These are phyloP conservation scores for Spinus olivaceus DNA, from an alignment of 2,797 vertebrate genomes.

Conservation along the genomic window DNA sequence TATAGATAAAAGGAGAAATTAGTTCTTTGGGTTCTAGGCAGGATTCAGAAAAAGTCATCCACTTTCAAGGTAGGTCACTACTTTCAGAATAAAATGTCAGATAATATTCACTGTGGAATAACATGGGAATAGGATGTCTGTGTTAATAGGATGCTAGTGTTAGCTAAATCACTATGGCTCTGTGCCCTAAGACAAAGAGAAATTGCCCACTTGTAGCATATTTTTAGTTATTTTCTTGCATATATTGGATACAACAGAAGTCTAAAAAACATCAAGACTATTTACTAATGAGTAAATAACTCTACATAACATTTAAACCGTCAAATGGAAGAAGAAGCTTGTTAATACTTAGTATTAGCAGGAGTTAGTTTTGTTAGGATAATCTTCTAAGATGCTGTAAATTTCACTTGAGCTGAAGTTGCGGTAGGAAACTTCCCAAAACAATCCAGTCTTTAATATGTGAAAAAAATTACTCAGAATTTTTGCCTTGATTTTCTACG, in stretches of 20 bases:
- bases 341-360: constrained; percentile 3
- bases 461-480: background rate
- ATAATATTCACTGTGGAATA: background rate
- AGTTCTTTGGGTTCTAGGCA: background rate
- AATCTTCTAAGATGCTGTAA: background rate
- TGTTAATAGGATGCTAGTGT: background rate
- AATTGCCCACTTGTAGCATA: background rate
- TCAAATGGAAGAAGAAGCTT: background rate
- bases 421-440: background rate
- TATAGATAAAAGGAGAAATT: background rate
- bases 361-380: background rate
- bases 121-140: background rate
- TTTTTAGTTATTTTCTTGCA: constrained; percentile 7
- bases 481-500: constrained; percentile 12
- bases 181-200: background rate
- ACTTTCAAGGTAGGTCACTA: background rate
- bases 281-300: constrained; percentile 11
- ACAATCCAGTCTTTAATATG: background rate
- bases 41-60: background rate
- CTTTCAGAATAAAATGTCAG: background rate
- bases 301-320: background rate
- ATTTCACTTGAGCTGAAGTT: background rate
- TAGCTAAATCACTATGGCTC: background rate
- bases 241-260: background rate
- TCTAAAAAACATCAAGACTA: background rate